These are phyloP conservation scores for Mesoclemmys tuberculata DNA, from an alignment of 2,113 vertebrate genomes.

Conservation along the genomic window DNA sequence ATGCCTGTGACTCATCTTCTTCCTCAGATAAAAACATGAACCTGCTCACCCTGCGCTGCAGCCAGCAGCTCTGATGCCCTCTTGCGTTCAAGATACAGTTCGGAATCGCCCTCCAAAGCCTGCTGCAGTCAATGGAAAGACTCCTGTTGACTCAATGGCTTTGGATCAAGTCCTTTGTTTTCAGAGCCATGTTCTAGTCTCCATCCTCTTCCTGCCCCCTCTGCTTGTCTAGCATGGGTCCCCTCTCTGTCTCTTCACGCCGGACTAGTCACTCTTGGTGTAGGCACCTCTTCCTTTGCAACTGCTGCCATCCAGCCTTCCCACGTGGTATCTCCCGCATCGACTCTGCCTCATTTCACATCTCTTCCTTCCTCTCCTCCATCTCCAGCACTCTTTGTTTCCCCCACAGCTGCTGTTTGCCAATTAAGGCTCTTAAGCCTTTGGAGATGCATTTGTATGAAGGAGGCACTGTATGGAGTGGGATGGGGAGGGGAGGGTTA, in stretches of 20 bases:
- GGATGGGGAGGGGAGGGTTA: no score
- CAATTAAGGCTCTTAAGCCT: constrained; percentile 5
- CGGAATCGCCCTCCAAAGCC: neutral
- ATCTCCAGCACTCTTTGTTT: neutral
- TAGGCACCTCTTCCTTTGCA: neutral
- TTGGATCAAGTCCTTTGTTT: neutral
- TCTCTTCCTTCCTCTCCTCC: neutral
- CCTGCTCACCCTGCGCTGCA: neutral
- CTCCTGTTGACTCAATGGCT: neutral
- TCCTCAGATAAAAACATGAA: neutral
- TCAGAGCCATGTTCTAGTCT: neutral
- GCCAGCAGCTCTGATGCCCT: neutral
- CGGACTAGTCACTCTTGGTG: neutral
- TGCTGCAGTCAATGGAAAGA: neutral
- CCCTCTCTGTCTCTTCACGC: neutral
- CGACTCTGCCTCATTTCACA: neutral
- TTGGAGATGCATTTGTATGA: neutral
- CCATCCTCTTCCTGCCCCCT: neutral
- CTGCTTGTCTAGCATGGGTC: neutral
- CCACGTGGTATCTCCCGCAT: neutral
- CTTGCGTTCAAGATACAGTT: neutral
- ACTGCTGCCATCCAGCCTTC: neutral
- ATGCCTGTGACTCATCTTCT: neutral
- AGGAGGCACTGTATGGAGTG: no score
- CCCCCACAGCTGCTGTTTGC: neutral